These are phyloP conservation scores for Papilio machaon DNA, from an alignment of 1,140 invertebrate species.

Conservation along the genomic window DNA sequence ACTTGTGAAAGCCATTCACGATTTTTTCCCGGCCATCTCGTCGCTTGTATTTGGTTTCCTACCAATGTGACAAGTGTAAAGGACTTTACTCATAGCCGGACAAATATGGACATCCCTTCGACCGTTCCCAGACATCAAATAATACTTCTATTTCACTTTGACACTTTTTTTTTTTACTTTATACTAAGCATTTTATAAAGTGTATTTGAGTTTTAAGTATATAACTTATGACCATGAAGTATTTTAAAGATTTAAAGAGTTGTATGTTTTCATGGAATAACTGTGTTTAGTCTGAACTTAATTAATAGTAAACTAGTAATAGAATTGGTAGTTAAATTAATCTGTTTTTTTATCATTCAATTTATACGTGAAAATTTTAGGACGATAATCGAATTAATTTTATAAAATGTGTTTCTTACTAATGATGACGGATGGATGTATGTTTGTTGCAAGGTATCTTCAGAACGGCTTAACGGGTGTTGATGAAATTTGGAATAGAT, in stretches of 20 bases:
- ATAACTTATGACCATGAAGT: background rate
- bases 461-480: too few species aligned
- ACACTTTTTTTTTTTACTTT: background rate
- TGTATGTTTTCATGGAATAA: background rate
- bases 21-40: constrained; percentile 67
- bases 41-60: constrained; percentile 72
- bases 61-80: constrained; percentile 78
- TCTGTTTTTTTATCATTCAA: too few species aligned
- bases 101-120: constrained; percentile 66
- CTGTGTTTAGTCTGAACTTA: background rate
- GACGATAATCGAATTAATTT: too few species aligned
- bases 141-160: background rate
- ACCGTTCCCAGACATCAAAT: constrained; percentile 47
- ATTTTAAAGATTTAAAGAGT: background rate
- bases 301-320: background rate
- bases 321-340: background rate
- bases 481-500: too few species aligned
- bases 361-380: background rate
- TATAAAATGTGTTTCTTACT: too few species aligned
- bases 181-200: background rate
- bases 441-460: too few species aligned
- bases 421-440: too few species aligned
- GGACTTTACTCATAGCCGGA: constrained; percentile 67
- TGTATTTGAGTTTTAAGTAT: background rate
- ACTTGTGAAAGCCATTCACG: constrained; percentile 77